These are phyloP conservation scores for Rousettus madagascariensis DNA, from an alignment of 2,797 vertebrate species.

Conservation along the genomic window DNA sequence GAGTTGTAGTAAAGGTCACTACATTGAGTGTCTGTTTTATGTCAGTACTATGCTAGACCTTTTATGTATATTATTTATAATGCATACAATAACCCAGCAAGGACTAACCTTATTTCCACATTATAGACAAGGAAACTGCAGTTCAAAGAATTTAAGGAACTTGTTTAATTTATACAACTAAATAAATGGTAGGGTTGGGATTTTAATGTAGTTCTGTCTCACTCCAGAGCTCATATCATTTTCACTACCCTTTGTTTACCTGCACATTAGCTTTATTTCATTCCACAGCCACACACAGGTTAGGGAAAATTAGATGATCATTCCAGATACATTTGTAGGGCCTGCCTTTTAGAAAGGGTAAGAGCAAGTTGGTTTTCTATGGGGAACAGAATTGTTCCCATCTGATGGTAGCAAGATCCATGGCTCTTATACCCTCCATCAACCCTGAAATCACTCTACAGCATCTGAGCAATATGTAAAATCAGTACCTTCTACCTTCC, in stretches of 20 bases:
- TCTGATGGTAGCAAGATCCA: not conserved
- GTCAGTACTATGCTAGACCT: not conserved
- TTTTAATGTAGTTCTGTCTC: not conserved
- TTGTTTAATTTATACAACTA: not conserved
- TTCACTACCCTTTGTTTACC: not conserved
- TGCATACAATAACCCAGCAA: not conserved
- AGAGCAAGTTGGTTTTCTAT: not conserved
- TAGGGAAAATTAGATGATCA: not conserved
- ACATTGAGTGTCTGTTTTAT: not conserved
- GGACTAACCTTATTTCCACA: not conserved
- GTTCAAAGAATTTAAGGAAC: not conserved
- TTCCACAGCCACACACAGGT: not conserved
- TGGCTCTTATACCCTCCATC: not conserved
- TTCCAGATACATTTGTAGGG: not conserved
- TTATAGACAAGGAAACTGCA: not conserved
- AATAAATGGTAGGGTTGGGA: not conserved
- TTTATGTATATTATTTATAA: constrained; percentile 19
- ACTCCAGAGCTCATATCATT: not conserved
- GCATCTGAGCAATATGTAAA: not conserved
- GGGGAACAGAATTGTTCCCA: not conserved
- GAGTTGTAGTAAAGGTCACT: not conserved
- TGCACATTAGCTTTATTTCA: not conserved
- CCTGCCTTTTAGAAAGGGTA: not conserved
- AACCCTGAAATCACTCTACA: not conserved
- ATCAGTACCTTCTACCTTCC: not conserved